Conservation (phyloP, 2,888 invertebrate species). For the Mesorhabditis spiculigera region DNA sequence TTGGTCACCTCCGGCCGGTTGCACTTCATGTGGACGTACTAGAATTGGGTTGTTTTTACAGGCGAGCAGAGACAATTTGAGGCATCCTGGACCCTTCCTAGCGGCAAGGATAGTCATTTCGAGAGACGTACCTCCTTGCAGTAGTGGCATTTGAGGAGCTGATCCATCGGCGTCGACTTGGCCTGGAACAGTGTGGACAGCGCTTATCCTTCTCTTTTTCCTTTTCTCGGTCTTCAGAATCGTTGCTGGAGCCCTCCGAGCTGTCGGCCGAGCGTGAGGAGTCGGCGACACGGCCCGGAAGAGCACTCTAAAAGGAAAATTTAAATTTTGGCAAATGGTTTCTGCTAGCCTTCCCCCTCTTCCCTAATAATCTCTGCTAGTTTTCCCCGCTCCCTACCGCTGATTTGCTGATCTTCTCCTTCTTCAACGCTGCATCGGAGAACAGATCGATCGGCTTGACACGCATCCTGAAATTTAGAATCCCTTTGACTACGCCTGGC, state of each 20-base stretch:
- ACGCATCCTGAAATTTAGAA: not conserved
- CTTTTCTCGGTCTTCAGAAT: not conserved
- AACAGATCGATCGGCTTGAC: not conserved
- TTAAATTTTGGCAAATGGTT: not conserved
- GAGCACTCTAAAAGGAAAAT: not conserved
- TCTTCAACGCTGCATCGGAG: not conserved
- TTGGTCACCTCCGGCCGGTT: not conserved
- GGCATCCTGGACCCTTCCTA: too few relatives aligned
- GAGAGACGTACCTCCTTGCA: not conserved
- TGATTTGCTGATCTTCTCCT: not conserved
- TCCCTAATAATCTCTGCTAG: not conserved
- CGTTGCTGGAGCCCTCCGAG: constrained; percentile 4
- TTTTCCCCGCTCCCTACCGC: not conserved
- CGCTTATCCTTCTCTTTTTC: not conserved
- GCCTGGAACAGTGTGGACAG: not conserved
- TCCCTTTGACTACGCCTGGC: too few relatives aligned
- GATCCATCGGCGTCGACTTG: not conserved
- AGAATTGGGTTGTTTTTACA: too few relatives aligned
- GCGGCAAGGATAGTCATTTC: too few relatives aligned
- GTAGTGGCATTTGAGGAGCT: not conserved
- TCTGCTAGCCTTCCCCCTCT: not conserved
- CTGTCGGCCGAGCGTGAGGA: not conserved
- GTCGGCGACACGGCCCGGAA: not conserved
- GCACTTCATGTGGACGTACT: constrained; percentile 4
- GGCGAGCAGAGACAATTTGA: too few relatives aligned